A percentile compares a stretch with the other conserved stretches of the same genome.
phyloP scores from a whole-genome alignment of 2,113 vertebrate genomes.

The Brachypteracias leptosomus region DNA sequence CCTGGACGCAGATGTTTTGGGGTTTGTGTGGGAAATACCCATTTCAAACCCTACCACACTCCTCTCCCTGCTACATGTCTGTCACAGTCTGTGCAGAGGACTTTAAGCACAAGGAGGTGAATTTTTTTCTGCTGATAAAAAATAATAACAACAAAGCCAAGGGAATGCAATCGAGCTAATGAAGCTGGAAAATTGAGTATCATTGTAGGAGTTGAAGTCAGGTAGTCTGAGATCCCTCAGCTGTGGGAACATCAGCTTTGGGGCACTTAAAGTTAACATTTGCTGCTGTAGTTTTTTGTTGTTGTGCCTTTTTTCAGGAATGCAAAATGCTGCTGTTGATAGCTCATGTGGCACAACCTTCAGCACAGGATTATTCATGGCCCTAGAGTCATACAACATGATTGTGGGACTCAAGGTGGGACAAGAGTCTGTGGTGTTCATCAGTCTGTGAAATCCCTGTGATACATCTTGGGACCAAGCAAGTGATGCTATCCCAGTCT shows the following conservation, averaged over 20 bases:
- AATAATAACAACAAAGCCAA: not conserved
- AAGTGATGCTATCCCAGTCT: not conserved
- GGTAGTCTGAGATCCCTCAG: not conserved
- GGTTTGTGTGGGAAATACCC: not conserved
- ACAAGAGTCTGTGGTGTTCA: not conserved
- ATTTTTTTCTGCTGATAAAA: not conserved
- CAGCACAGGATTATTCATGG: not conserved
- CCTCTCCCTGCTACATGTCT: fast-evolving
- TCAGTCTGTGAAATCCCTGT: not conserved
- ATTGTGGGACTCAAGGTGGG: not conserved
- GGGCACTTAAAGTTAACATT: not conserved
- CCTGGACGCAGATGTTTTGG: not conserved
- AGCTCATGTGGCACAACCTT: not conserved
- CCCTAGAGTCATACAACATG: conserved; percentile 11
- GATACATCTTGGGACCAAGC: not conserved
- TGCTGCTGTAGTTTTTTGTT: not conserved
- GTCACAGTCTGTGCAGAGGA: not conserved
- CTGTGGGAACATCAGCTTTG: fast-evolving
- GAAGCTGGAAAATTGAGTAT: not conserved
- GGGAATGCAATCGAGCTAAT: not conserved
- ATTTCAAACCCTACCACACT: not conserved
- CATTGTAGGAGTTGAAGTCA: not conserved
- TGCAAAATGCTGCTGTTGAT: not conserved
- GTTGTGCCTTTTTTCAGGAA: not conserved
- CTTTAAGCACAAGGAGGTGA: not conserved